Percentiles rank a stretch among this genome's conserved stretches.
phyloP scores from a whole-genome alignment of 2,113 vertebrate species.

The Cyrtonyx montezumae region DNA sequence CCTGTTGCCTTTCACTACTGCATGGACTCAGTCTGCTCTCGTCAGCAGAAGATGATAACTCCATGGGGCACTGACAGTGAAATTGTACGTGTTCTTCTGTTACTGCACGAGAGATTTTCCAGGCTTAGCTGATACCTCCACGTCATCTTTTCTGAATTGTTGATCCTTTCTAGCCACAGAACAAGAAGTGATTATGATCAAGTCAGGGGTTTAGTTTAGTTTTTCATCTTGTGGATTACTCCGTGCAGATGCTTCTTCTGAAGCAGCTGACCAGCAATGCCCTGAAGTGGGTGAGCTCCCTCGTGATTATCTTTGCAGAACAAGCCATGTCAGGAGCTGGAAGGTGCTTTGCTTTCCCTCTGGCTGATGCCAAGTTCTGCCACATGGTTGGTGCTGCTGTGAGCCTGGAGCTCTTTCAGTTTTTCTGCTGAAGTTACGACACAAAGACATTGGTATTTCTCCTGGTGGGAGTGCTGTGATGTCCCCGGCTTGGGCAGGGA shows the following conservation, averaged over 20 bases:
- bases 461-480: too few relatives aligned
- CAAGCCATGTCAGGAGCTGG: accelerated
- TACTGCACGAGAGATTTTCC: neutral
- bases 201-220: neutral
- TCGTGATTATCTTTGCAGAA: neutral
- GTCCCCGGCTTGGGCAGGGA: too few relatives aligned
- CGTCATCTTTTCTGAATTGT: neutral
- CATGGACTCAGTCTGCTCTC: neutral
- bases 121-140: neutral
- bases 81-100: neutral
- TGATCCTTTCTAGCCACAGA: neutral
- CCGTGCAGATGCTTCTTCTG: neutral
- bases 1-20: neutral
- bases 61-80: neutral
- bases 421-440: accelerated
- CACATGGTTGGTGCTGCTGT: accelerated
- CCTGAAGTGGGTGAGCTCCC: neutral
- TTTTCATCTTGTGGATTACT: neutral
- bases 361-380: accelerated
- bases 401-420: neutral
- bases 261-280: neutral
- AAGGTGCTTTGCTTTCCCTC: neutral
- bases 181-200: neutral
- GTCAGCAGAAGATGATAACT: neutral
- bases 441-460: neutral